Evolutionary conservation across 2,797 vertebrate species (phyloP), one percentile per base, ranked within the genome.

Genomic region (Platalea minor): DNA sequence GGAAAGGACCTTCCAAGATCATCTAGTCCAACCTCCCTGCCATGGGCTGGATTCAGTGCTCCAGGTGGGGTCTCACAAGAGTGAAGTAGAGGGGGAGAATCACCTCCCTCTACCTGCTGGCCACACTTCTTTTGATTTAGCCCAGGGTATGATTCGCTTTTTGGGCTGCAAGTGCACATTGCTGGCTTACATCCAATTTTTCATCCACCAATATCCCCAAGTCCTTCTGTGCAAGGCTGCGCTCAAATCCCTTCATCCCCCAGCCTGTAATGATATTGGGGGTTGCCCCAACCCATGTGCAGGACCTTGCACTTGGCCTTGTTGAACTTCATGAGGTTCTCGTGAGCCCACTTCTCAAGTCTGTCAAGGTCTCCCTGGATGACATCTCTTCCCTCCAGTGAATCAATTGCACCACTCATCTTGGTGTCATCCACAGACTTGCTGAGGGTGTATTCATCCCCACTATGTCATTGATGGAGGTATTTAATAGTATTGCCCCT

Each of bases 101-200:
- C 29, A 41, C 37, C 37, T 25, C 28, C 50, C 21, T 50, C 3
- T 1, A 53, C 31, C 48, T 53, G 60, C 39, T 43, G 25, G 37
- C 4, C 48, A 43, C 0, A 0, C 10, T 67, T 37, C 10, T 53
- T 54, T 64, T 54, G 5, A 57, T 37, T 41, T 6, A 2, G n/a
- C 13, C 24, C 25, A 43, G 60, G 39, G 43, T 35, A 65, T 1
- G 1, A 23, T 18, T 45, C 2, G 4, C 39, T 78, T 65, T 53
- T 61, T 29, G 31, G 19, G 39, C 76, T 54, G 15, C 25, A 29
- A 65, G 46, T 13, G 13, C 10, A 63, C 29, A n/a, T 17, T n/a
- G 46, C 26, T 46, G 33, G 33, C 24, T 60, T 24, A 59, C 39
- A n/a, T 9, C 9, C 23, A 56, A 7, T n/a, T 39, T 48, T 85